These are phyloP conservation scores for Nomada ferruginata DNA, from an alignment of 2,888 invertebrate species.

Conservation along the genomic window DNA sequence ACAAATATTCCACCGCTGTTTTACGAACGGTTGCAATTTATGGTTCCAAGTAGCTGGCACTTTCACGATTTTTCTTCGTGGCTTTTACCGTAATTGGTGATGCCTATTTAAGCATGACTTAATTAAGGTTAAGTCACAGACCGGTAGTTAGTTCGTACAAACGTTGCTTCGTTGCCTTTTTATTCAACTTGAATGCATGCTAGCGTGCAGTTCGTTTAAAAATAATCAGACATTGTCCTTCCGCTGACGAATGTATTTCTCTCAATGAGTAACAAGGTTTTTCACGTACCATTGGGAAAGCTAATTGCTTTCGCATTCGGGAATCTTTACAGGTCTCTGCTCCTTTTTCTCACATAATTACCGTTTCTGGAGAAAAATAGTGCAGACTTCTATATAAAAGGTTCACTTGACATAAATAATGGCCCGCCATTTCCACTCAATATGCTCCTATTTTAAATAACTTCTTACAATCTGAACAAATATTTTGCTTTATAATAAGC, in stretches of 20 bases:
- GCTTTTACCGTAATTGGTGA: not conserved
- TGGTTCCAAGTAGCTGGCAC: not conserved
- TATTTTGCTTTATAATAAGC: too few relatives aligned
- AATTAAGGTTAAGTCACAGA: constrained; percentile 15
- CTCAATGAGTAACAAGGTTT: not conserved
- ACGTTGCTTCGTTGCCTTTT: constrained; percentile 1
- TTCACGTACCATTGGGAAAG: not conserved
- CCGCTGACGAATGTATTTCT: not conserved
- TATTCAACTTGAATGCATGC: not conserved
- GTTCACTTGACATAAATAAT: too few relatives aligned
- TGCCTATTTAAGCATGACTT: constrained; percentile 14
- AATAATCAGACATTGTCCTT: not conserved
- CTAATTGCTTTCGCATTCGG: not conserved
- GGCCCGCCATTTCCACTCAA: too few relatives aligned
- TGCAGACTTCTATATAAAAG: too few relatives aligned
- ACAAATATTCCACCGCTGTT: not conserved
- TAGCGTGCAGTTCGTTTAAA: not conserved
- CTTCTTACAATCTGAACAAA: too few relatives aligned
- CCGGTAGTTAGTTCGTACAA: constrained; percentile 5
- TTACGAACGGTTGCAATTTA: not conserved
- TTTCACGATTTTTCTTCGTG: constrained; percentile 1
- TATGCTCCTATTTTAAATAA: too few relatives aligned
- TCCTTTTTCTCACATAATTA: too few relatives aligned
- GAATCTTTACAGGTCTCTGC: not conserved
- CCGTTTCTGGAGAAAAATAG: too few relatives aligned